A percentile compares a stretch with the other conserved stretches of the same genome.
phyloP scores from a whole-genome alignment of 2,113 vertebrate genomes.

The Rhinichthys klamathensis region DNA sequence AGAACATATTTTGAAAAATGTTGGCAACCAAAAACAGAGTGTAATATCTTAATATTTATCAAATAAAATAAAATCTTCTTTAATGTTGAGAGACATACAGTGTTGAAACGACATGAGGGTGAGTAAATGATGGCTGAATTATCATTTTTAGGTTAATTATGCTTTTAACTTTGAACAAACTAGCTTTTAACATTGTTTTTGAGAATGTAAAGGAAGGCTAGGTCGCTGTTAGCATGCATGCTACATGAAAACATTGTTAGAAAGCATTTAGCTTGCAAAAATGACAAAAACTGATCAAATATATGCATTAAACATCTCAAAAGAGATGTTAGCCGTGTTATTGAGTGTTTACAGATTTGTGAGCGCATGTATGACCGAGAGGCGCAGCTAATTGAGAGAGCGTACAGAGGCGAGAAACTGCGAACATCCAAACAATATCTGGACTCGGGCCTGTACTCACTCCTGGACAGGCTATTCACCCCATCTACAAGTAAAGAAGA shows the following conservation, averaged over 20 bases:
- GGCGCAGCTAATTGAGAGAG: slow-evolving; percentile 23
- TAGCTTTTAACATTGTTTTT: no score
- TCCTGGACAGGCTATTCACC: slow-evolving; percentile 71
- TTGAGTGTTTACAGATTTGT: background rate
- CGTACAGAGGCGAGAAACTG: slow-evolving; percentile 28
- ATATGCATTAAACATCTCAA: background rate
- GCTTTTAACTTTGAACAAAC: background rate
- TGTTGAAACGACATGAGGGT: background rate
- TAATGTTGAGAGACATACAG: background rate
- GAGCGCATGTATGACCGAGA: slow-evolving; percentile 31
- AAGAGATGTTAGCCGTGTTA: background rate
- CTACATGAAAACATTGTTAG: background rate
- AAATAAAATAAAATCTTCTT: background rate
- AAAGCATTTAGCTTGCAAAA: no score
- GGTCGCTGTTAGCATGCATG: background rate
- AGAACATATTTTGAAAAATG: background rate
- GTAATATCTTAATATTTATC: background rate
- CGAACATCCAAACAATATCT: slow-evolving; percentile 49
- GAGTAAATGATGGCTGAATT: background rate
- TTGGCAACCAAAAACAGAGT: background rate
- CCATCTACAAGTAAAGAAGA: slow-evolving; percentile 72
- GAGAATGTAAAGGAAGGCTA: background rate
- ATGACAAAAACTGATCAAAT: background rate
- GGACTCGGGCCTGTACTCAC: slow-evolving; percentile 62
- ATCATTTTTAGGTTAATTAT: background rate